phyloP scores from a whole-genome alignment of 2,888 invertebrate species.

The Parelbella ahira region DNA sequence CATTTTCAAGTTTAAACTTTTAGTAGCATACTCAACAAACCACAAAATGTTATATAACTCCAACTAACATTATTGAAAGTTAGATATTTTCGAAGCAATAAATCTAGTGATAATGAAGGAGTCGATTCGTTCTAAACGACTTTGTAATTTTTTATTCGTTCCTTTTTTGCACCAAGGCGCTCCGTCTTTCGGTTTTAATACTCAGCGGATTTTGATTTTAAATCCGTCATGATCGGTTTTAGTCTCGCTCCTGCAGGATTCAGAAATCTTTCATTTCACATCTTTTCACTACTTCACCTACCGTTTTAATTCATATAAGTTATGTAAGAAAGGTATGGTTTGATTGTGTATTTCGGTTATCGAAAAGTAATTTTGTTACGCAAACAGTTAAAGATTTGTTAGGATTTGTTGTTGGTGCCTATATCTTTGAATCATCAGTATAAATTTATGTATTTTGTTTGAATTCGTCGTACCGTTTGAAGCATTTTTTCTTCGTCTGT shows the following conservation, averaged over 20 bases:
- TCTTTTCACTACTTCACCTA: background rate
- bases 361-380: no score
- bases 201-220: slow-evolving; percentile 24
- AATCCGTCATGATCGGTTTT: slow-evolving; percentile 21
- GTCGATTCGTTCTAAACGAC: slow-evolving; percentile 35
- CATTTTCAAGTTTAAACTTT: no score
- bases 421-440: no score
- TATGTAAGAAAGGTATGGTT: no score
- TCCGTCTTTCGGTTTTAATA: slow-evolving; percentile 25
- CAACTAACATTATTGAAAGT: slow-evolving; percentile 25
- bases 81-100: slow-evolving; percentile 35
- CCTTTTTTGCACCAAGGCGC: slow-evolving; percentile 27
- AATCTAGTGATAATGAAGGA: slow-evolving; percentile 36
- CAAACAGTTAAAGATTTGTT: no score
- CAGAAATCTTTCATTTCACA: slow-evolving; percentile 9
- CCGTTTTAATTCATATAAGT: no score
- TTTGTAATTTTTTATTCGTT: slow-evolving; percentile 25
- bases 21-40: background rate
- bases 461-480: no score
- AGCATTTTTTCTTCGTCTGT: no score
- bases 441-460: no score
- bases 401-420: no score
- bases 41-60: background rate
- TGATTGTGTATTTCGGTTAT: no score
- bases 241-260: slow-evolving; percentile 13